phyloP scores from a whole-genome alignment of 2,113 vertebrate genomes.

The Elachura formosa region DNA sequence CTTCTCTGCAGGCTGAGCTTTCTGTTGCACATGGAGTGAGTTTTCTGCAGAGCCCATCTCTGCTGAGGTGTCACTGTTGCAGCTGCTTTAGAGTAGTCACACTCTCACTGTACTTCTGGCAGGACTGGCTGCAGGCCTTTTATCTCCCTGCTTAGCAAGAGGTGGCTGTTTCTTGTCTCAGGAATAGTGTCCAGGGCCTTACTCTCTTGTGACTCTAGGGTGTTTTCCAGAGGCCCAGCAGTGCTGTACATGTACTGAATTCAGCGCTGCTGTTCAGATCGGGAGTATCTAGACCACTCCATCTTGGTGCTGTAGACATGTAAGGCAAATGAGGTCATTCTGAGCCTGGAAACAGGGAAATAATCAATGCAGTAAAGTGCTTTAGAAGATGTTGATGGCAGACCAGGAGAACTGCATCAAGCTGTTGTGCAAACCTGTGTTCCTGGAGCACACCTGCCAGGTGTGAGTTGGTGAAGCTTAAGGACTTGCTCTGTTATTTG shows the following conservation, averaged over 20 bases:
- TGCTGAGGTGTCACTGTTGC: neutral
- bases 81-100: neutral
- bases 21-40: neutral
- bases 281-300: neutral
- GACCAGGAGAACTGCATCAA: rapidly evolving
- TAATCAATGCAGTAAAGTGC: neutral
- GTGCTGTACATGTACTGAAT: neutral
- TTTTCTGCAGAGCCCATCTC: neutral
- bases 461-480: neutral
- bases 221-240: neutral
- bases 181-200: neutral
- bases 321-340: neutral
- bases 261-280: neutral
- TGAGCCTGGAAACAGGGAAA: neutral
- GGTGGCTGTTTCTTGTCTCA: neutral
- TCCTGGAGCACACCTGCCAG: neutral
- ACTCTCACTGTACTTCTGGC: neutral
- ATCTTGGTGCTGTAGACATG: neutral
- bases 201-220: neutral
- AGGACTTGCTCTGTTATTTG: neutral
- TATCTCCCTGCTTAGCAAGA: neutral
- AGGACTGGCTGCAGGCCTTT: neutral
- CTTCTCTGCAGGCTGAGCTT: neutral
- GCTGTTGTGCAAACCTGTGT: neutral
- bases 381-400: neutral